phyloP scores from a whole-genome alignment of 2,888 invertebrate species.

The Acanthopleura granulata region DNA sequence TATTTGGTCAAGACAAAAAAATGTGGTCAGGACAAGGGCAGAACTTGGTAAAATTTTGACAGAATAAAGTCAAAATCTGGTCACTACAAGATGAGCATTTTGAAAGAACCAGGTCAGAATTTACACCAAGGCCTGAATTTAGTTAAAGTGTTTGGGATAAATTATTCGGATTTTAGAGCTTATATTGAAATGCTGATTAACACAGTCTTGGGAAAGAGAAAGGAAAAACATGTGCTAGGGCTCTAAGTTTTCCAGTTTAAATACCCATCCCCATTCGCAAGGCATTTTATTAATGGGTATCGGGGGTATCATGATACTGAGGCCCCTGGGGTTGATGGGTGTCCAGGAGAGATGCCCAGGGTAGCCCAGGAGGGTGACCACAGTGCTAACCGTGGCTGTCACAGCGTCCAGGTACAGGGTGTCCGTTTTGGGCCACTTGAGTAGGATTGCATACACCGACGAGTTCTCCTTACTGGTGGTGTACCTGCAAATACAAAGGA shows the following conservation, averaged over 20 bases:
- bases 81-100: too few relatives aligned
- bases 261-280: slow-evolving; percentile 61
- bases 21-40: too few relatives aligned
- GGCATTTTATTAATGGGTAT: slow-evolving; percentile 52
- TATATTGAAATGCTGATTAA: neutral
- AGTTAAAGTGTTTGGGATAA: too few relatives aligned
- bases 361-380: slow-evolving; percentile 74
- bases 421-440: slow-evolving; percentile 79
- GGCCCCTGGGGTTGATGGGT: slow-evolving; percentile 36
- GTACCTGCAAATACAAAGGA: slow-evolving; percentile 32
- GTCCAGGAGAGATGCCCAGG: slow-evolving; percentile 40
- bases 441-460: slow-evolving; percentile 78
- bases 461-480: slow-evolving; percentile 41
- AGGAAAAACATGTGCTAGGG: neutral
- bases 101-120: too few relatives aligned
- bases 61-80: too few relatives aligned
- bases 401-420: slow-evolving; percentile 73
- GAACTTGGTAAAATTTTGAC: too few relatives aligned
- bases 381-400: slow-evolving; percentile 58
- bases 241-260: slow-evolving; percentile 46
- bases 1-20: too few relatives aligned
- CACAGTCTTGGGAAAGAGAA: neutral
- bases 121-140: too few relatives aligned
- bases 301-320: slow-evolving; percentile 53
- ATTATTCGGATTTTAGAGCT: too few relatives aligned